Evolutionary conservation across 2,797 vertebrate species (phyloP), one percentile per base, ranked within the genome.

Genomic region (Epinephelus awoara): DNA sequence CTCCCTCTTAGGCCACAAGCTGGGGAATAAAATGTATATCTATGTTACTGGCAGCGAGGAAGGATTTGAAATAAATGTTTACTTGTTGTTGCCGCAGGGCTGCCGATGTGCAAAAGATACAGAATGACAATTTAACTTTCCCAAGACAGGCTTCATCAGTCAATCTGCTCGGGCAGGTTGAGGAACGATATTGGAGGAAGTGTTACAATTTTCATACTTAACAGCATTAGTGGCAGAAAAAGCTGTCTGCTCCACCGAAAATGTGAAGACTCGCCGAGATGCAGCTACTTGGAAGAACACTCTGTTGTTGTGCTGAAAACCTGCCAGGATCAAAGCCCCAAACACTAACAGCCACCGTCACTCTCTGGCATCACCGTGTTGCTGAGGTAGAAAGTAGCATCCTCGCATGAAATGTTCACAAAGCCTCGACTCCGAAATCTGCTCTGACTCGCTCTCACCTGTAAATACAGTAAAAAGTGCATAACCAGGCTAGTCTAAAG

Each of bases 291-390:
- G 52, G 47, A 66, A 62, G 57, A 81, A 70, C 49, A 58, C 49
- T 49, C 49, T 70, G 69, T 59, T 70, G 49, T 62, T 82, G 55
- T 73, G 72, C 55, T 88, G 68, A 78, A 76, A 80, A 82, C 21
- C 52, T 80, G 82, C 70, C 71, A 73, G 61, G 75, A 75, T 84
- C 67, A 83, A 87, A 85, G 67, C 61, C 40, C n/a, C 55, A 64
- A 72, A 71, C 75, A 75, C 25, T 25, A 50, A 55, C 55, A 70
- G 54, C 54, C 62, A 49, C 55, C 47, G 44, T 68, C 57, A 46
- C 66, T 84, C 63, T 29, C 61, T 69, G 49, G 79, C 62, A 79
- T 75, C 52, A 72, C 50, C 47, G 25, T 69, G 66, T 52, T 80
- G 63, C 77, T 58, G 79, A 79, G 46, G 64, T 72, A 81, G 55